phyloP scores from a whole-genome alignment of 2,113 vertebrate genomes.

The Chinchilla lanigera region DNA sequence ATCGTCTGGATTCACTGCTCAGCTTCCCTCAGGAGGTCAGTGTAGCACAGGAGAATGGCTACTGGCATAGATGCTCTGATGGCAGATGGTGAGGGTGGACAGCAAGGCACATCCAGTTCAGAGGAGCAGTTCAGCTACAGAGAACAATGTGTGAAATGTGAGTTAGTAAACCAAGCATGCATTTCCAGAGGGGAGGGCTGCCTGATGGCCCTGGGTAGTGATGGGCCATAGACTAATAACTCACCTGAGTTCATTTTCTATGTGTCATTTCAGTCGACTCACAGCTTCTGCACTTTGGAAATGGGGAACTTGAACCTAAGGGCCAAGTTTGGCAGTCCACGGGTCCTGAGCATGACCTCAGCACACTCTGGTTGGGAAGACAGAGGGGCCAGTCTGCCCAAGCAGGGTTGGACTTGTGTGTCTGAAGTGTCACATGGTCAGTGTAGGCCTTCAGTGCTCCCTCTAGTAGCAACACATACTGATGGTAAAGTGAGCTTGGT shows the following conservation, averaged over 20 bases:
- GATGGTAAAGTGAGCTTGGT: neutral
- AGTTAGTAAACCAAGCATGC: too few relatives aligned
- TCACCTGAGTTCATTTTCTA: accelerated
- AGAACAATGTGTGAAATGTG: neutral
- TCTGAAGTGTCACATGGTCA: neutral
- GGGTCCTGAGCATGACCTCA: neutral
- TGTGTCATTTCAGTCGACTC: too few relatives aligned
- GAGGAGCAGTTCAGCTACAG: neutral
- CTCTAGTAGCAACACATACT: neutral
- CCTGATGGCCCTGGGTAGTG: neutral
- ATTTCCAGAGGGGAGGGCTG: neutral
- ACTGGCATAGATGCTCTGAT: neutral
- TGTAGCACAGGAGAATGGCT: neutral
- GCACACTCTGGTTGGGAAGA: too few relatives aligned
- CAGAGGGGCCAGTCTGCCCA: neutral
- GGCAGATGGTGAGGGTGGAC: neutral
- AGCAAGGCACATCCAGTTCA: neutral
- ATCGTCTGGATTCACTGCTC: too few relatives aligned
- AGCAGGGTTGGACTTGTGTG: neutral
- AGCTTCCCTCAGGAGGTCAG: neutral
- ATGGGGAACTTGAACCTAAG: neutral
- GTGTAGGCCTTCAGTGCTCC: neutral
- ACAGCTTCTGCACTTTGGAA: accelerated
- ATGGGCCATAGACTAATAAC: neutral
- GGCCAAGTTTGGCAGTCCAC: neutral